Conservation (phyloP, 1,140 invertebrate species). For the Orchestia grillus region DNA sequence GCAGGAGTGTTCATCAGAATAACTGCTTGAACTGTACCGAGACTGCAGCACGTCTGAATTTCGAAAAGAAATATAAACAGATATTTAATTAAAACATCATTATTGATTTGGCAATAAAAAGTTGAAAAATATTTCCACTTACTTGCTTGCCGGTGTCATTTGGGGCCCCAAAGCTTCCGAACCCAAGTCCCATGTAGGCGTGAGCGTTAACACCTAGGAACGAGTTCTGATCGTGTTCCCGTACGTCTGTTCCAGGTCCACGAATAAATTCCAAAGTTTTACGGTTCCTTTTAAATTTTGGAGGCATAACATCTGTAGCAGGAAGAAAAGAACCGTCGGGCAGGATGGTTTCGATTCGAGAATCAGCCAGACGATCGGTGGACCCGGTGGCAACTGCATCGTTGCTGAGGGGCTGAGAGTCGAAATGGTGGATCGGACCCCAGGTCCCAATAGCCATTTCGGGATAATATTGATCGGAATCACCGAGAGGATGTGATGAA, state of each 20-base stretch:
- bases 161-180: not conserved
- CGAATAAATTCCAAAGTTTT: not conserved
- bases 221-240: not conserved
- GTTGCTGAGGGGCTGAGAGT: not conserved
- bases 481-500: not conserved
- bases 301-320: not conserved
- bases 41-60: not conserved
- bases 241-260: not conserved
- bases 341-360: not conserved
- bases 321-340: slow-evolving; percentile 15
- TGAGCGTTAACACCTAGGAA: not conserved
- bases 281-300: slow-evolving; percentile 15
- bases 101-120: not conserved
- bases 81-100: not conserved
- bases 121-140: not conserved
- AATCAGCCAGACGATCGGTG: not conserved
- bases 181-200: not conserved
- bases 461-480: not conserved
- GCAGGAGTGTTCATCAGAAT: not conserved
- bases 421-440: slow-evolving; percentile 11
- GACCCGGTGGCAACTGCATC: not conserved
- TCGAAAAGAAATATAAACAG: not conserved
- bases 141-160: slow-evolving; percentile 3
- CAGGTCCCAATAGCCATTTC: not conserved
- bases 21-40: not conserved